Base-by-base conservation (phyloP, 1,140 invertebrate genomes). In the Zaprionus ornatus region DNA sequence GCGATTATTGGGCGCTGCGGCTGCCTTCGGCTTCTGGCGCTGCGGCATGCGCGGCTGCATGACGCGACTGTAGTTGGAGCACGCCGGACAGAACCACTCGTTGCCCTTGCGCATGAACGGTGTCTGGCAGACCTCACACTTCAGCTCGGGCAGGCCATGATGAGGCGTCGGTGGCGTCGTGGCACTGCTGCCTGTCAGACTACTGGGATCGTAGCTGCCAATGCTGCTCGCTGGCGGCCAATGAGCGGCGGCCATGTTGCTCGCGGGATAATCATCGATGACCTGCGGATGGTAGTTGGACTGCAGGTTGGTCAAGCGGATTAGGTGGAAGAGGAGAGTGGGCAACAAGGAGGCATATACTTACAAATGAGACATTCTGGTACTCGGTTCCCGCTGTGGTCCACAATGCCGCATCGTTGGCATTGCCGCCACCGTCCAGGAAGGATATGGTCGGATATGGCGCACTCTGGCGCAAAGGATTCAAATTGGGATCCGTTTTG, bases 1-100 rank as follows among this genome's bases (percentile, higher is more conserved):
- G 77, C 96, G 95, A 57, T 92, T 92, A 40, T 92, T 96, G 23
- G 86, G 79, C 17, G 87, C 76, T 6, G 86, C 83, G 6, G 91
- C 60, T 3, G 79, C 66, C 70, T 92, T 91, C 0, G 91, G 86
- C 29, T 91, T 91, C 69, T 92, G 91, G 29, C 91, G 71, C 15
- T 73, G 84, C 13, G 79, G 82, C 25, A 90, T 59, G 3, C 91
- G 75, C 0, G 74, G 48, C 3, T 70, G 17, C 45, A 77, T 37
- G 12, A 35, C 56, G 17, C 77, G 55, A 23, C 62, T 45, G 35
- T 57, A 82, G 48, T 61, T 57, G 17, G 79, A 32, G 56, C 85
- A 88, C 35, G 23, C 67, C 15, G 79, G 78, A 45, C 88, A 92
- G 50, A 74, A 76, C 57, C 71, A 71, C 0, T 80, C 82, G 9